Evolutionary conservation across 2,888 invertebrate species (phyloP), one percentile per base, ranked within the genome.

Genomic region (Ochropleura plecta): DNA sequence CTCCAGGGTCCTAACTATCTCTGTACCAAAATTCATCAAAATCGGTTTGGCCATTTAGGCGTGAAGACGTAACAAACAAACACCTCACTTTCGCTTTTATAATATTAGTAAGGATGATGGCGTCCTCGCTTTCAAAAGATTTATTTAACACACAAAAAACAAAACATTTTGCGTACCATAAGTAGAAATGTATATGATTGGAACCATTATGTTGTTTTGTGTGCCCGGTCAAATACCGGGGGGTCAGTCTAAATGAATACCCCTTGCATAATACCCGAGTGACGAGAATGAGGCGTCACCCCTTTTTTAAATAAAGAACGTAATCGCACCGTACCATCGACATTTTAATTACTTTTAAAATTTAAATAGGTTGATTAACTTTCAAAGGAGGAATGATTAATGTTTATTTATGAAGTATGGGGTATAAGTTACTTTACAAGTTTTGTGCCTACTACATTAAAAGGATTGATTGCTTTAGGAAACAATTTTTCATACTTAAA

Each of bases 281-380:
- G 77, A 70, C 55, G 78, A 64, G 76, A 76, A 59, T 18, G n/a
- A 65, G 65, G 66, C 62, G 59, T 68, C 78, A 82, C 63, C 81
- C 71, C 48, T 70, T 70, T 30, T 70, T 67, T 48, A 67, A 76
- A 70, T 70, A 53, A 76, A 70, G 59, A 73, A 84, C 62, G 66
- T 62, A 76, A 81, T 76, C 78, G 57, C 42, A 66, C 60, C 46
- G n/a, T n/a, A 18, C 72, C 68, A 81, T 76, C 76, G 81, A 81
- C 70, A 48, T 78, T 78, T 78, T 81, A 83, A 86, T 85, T 85
- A 79, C 85, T 85, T 86, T 84, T 74, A 67, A 81, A 80, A 77
- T 84, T 78, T 63, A 73, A 78, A 86, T 80, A 65, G 62, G 67
- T 83, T 80, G 80, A 82, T 82, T 78, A 86, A 76, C 69, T 80